Percentiles rank a stretch among this genome's conserved stretches.
phyloP scores from a whole-genome alignment of 2,113 vertebrate genomes.

The Calidris pugnax region DNA sequence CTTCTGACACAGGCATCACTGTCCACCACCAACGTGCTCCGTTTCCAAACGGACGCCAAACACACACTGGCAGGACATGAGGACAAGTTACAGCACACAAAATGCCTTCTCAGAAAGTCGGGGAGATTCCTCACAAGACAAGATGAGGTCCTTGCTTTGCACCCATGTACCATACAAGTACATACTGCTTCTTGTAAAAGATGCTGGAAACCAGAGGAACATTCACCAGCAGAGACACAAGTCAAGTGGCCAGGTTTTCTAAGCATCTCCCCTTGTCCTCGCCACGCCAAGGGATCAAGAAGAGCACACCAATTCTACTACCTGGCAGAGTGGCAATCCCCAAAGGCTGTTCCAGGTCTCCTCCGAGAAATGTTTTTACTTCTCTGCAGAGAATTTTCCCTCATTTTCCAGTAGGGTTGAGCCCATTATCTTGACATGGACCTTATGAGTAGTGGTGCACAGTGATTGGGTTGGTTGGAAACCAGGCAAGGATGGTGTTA shows the following conservation, averaged over 20 bases:
- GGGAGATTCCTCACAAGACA: not conserved
- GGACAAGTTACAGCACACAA: not conserved
- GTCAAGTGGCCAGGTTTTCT: not conserved
- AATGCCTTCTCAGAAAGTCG: not conserved
- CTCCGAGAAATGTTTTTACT: not conserved
- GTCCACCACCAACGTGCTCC: fast-evolving
- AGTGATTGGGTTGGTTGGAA: not conserved
- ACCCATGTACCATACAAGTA: not conserved
- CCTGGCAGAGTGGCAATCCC: not conserved
- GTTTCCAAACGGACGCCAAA: not conserved
- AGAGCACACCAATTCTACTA: fast-evolving
- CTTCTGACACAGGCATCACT: not conserved
- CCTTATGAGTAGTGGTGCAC: not conserved
- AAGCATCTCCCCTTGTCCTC: not conserved
- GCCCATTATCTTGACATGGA: too few species aligned
- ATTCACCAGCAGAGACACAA: not conserved
- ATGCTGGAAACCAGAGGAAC: not conserved
- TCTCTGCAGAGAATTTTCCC: not conserved
- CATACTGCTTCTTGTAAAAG: not conserved
- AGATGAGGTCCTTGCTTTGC: not conserved
- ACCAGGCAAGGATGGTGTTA: not conserved
- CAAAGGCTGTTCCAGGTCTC: not conserved
- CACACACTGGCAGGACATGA: not conserved
- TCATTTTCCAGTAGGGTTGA: not conserved
- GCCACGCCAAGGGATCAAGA: not conserved